phyloP scores from a whole-genome alignment of 2,797 vertebrate genomes.

The Zonotrichia albicollis region DNA sequence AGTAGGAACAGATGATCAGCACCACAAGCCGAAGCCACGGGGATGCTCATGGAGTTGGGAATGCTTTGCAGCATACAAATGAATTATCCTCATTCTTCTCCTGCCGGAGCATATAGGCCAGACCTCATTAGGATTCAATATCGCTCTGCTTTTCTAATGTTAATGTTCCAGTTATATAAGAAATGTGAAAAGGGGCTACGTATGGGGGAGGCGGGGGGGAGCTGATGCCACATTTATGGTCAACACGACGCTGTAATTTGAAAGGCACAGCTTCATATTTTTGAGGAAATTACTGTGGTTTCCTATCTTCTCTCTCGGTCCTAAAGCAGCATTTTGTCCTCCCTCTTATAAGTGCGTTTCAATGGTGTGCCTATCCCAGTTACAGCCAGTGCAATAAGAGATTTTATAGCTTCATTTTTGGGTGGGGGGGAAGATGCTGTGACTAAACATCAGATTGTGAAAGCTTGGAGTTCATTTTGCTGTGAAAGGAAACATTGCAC shows the following conservation, averaged over 20 bases:
- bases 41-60: conserved; percentile 80
- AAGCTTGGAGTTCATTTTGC: conserved; percentile 32
- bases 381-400: conserved; percentile 2
- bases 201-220: not conserved
- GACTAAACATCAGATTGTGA: conserved; percentile 52
- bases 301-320: conserved; percentile 44
- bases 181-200: conserved; percentile 40
- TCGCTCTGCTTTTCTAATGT: conserved; percentile 80
- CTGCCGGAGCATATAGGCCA: conserved; percentile 74
- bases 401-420: not conserved
- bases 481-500: conserved; percentile 34
- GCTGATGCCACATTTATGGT: conserved; percentile 48
- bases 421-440: not conserved
- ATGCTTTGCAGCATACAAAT: conserved; percentile 89
- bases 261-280: conserved; percentile 56
- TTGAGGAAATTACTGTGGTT: conserved; percentile 56
- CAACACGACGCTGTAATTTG: conserved; percentile 60
- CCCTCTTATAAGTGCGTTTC: conserved; percentile 35
- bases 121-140: conserved; percentile 82
- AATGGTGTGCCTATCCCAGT: conserved; percentile 30
- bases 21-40: conserved; percentile 84
- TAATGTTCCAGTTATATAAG: conserved; percentile 79
- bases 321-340: conserved; percentile 36
- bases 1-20: conserved; percentile 89
- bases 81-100: conserved; percentile 81